phyloP scores from a whole-genome alignment of 2,797 vertebrate genomes.

The Polyboroides typus region DNA sequence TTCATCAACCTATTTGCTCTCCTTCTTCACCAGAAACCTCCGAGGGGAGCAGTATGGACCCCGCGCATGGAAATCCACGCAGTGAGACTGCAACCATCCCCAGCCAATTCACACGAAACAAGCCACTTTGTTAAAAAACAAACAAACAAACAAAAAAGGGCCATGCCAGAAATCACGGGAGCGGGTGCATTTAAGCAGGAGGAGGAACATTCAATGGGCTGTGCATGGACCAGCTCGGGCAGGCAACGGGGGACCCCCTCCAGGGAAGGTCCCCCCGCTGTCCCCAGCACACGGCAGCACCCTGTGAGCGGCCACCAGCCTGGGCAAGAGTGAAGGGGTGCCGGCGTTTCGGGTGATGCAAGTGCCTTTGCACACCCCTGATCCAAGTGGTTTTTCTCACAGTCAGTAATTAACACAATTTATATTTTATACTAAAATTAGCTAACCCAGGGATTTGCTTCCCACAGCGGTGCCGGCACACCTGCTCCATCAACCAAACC shows the following conservation, averaged over 20 bases:
- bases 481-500: neutral
- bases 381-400: neutral
- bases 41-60: neutral
- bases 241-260: neutral
- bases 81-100: neutral
- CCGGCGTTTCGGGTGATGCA: fast-evolving
- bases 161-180: neutral
- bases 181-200: fast-evolving
- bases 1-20: neutral
- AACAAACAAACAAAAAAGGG: no score
- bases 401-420: neutral
- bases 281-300: neutral
- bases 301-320: neutral
- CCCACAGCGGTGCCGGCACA: neutral
- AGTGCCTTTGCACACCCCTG: neutral
- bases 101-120: neutral
- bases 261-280: neutral
- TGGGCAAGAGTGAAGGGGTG: neutral
- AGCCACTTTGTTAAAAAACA: neutral
- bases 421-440: neutral
- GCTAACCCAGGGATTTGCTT: neutral
- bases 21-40: neutral
- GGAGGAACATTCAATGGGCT: no score
- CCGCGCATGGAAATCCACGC: neutral
- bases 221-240: fast-evolving